phyloP scores from a whole-genome alignment of 1,140 invertebrate genomes.

The Telenomus remus region DNA sequence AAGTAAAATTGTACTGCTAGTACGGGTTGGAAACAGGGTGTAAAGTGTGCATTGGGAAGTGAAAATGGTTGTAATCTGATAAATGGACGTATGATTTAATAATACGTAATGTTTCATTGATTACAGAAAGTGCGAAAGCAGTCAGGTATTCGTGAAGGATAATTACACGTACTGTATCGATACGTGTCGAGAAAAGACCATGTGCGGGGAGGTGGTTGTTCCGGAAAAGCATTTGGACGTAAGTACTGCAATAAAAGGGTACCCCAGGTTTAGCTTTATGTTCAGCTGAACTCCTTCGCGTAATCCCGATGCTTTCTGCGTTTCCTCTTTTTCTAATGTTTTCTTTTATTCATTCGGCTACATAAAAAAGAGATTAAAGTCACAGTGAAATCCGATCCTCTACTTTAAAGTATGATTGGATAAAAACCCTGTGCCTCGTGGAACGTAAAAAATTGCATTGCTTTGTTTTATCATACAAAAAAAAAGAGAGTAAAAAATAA shows the following conservation, averaged over 20 bases:
- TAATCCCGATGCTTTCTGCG: slow-evolving; percentile 6
- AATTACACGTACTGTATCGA: slow-evolving; percentile 91
- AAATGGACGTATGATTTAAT: too few relatives aligned
- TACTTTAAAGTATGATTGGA: not conserved
- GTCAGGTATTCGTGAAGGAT: slow-evolving; percentile 88
- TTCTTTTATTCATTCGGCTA: not conserved
- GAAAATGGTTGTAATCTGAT: too few relatives aligned
- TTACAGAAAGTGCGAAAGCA: slow-evolving; percentile 86
- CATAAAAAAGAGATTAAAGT: slow-evolving; percentile 1
- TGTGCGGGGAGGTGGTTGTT: slow-evolving; percentile 95
- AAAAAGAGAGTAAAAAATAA: too few relatives aligned
- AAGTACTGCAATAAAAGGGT: slow-evolving; percentile 69
- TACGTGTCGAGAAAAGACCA: slow-evolving; percentile 87
- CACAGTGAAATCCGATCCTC: not conserved
- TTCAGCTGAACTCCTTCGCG: not conserved
- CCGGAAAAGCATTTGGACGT: slow-evolving; percentile 95
- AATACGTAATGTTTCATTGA: too few relatives aligned
- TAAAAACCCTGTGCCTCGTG: too few relatives aligned
- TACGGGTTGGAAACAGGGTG: too few relatives aligned
- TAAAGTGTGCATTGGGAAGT: too few relatives aligned
- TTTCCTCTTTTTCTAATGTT: slow-evolving; percentile 2
- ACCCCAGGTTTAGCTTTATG: slow-evolving; percentile 5
- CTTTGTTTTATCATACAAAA: too few relatives aligned
- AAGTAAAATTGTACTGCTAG: too few relatives aligned
- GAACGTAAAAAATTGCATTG: too few relatives aligned